Evolutionary conservation across 2,113 vertebrate species (phyloP).

Genomic region (Rattus norvegicus): DNA sequence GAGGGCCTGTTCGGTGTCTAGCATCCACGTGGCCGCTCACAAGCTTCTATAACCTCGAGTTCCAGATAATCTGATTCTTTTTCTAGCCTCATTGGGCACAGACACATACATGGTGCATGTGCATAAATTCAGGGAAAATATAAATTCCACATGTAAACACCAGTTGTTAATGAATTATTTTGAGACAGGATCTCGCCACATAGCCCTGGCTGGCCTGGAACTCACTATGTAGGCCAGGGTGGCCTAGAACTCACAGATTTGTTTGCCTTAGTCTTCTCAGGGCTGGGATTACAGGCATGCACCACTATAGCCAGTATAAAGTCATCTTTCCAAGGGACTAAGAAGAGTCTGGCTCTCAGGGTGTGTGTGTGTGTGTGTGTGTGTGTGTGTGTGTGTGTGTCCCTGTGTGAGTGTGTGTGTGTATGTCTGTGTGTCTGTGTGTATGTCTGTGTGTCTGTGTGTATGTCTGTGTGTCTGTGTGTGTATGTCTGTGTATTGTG

Average conservation of each 20-base stretch:
- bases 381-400: too few relatives aligned
- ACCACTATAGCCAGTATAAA: neutral
- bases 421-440: too few relatives aligned
- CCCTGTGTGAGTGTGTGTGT: too few relatives aligned
- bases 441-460: too few relatives aligned
- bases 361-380: too few relatives aligned
- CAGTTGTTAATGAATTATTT: neutral
- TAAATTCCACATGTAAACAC: neutral
- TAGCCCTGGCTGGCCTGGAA: neutral
- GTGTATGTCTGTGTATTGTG: too few relatives aligned
- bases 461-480: too few relatives aligned
- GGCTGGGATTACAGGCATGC: neutral
- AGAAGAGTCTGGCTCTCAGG: neutral
- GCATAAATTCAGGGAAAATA: neutral
- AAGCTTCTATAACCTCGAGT: neutral
- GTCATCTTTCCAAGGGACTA: neutral
- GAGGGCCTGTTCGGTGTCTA: neutral
- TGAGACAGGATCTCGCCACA: neutral
- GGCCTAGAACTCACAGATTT: neutral
- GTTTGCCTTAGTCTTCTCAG: neutral
- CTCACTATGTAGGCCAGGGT: neutral
- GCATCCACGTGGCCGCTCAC: neutral
- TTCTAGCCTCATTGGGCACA: neutral
- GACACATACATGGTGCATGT: neutral
- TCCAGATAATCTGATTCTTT: neutral